phyloP scores from a whole-genome alignment of 2,888 invertebrate genomes.

The Amblyjoppa fuscipennis region DNA sequence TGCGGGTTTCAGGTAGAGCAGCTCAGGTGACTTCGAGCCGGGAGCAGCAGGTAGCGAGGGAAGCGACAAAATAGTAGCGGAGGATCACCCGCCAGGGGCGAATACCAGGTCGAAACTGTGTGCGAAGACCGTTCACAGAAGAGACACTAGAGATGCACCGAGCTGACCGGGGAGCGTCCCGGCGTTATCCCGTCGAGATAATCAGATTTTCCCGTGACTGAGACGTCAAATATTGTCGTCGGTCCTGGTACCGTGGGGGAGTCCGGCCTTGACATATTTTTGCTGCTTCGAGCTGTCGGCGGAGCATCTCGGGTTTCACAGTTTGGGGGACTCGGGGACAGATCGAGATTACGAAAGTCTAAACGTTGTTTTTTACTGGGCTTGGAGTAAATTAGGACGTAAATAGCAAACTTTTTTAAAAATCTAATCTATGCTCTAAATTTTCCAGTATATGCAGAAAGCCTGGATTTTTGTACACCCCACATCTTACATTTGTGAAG shows the following conservation, averaged over 20 bases:
- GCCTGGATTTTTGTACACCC: neutral
- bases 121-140: constrained; percentile 43
- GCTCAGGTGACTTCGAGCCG: constrained; percentile 33
- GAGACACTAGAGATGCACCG: constrained; percentile 44
- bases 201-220: constrained; percentile 83
- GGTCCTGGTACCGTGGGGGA: neutral
- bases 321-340: neutral
- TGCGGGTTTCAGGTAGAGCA: constrained; percentile 45
- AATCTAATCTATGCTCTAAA: neutral
- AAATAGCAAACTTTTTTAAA: neutral
- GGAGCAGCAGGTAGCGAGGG: constrained; percentile 50
- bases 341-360: constrained; percentile 4
- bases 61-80: constrained; percentile 37
- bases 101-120: constrained; percentile 52
- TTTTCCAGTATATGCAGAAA: neutral
- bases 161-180: constrained; percentile 69
- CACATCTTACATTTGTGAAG: neutral
- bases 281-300: constrained; percentile 34
- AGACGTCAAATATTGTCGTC: constrained; percentile 80
- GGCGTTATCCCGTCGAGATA: constrained; percentile 80
- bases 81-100: constrained; percentile 30
- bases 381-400: neutral
- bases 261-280: constrained; percentile 75
- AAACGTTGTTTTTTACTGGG: neutral
- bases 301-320: constrained; percentile 37